phyloP scores from a whole-genome alignment of 2,797 vertebrate species.

The Cyprinella venusta region DNA sequence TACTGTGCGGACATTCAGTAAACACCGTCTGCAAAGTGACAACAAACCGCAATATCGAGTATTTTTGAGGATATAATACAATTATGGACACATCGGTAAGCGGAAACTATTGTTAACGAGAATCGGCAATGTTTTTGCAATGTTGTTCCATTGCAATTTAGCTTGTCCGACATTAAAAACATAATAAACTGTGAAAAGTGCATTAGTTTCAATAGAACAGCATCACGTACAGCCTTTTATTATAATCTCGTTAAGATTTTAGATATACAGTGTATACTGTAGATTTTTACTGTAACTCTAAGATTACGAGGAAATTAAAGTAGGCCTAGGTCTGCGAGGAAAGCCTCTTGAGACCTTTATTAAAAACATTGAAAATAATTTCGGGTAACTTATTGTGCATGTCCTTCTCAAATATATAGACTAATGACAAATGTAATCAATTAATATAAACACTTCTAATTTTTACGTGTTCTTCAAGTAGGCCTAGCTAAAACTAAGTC shows the following conservation, averaged over 20 bases:
- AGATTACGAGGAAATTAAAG: neutral
- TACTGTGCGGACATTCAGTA: constrained; percentile 39
- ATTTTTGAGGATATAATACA: neutral
- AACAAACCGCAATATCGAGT: constrained; percentile 10
- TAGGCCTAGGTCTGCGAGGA: constrained; percentile 23
- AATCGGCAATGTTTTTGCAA: neutral
- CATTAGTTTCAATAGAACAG: neutral
- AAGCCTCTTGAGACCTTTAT: constrained; percentile 1
- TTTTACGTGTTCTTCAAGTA: neutral
- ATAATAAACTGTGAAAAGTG: constrained; percentile 3
- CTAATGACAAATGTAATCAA: neutral
- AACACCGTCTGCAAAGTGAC: constrained; percentile 38
- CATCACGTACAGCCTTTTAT: neutral
- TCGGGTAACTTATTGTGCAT: constrained; percentile 3
- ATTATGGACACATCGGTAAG: constrained; percentile 44
- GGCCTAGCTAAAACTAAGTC: neutral
- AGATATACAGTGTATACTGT: neutral
- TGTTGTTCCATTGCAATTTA: neutral
- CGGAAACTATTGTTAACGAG: neutral
- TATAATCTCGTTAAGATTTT: neutral
- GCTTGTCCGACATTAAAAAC: constrained; percentile 3
- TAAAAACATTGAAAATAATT: neutral
- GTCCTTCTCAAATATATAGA: neutral
- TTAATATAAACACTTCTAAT: neutral
- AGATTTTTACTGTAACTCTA: neutral